Conservation (phyloP, 2,888 invertebrate species). For the Silvanus unidentatus region DNA sequence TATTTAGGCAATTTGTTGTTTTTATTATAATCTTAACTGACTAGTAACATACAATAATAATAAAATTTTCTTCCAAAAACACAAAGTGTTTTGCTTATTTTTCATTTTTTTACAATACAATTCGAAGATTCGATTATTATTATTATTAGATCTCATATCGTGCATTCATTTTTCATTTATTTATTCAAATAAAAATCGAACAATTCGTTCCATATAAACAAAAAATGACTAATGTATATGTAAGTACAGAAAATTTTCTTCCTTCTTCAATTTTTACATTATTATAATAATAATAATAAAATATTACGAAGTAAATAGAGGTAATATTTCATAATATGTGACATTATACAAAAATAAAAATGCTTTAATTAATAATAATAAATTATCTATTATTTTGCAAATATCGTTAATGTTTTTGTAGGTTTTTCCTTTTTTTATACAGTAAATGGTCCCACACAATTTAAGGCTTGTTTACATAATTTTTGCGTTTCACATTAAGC, state of each 20-base stretch:
- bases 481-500: slow-evolving; percentile 1
- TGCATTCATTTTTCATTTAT: slow-evolving; percentile 3
- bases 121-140: slow-evolving; percentile 10
- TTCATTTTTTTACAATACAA: background rate
- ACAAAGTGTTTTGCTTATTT: slow-evolving; percentile 5
- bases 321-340: background rate
- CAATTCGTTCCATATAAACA: too few relatives aligned
- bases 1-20: background rate
- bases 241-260: too few relatives aligned
- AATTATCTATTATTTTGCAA: slow-evolving; percentile 11
- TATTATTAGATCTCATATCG: slow-evolving; percentile 3
- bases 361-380: slow-evolving; percentile 15
- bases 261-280: too few relatives aligned
- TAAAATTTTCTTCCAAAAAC: slow-evolving; percentile 15
- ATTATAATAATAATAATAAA: background rate
- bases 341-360: slow-evolving; percentile 20
- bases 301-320: background rate
- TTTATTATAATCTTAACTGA: slow-evolving; percentile 14
- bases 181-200: too few relatives aligned
- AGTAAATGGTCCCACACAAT: slow-evolving; percentile 3
- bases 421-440: too few relatives aligned
- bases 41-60: slow-evolving; percentile 23
- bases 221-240: too few relatives aligned
- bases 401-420: slow-evolving; percentile 6
- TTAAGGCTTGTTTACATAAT: background rate